Conservation (phyloP, 2,888 invertebrate species). For the Cerceris rybyensis region DNA sequence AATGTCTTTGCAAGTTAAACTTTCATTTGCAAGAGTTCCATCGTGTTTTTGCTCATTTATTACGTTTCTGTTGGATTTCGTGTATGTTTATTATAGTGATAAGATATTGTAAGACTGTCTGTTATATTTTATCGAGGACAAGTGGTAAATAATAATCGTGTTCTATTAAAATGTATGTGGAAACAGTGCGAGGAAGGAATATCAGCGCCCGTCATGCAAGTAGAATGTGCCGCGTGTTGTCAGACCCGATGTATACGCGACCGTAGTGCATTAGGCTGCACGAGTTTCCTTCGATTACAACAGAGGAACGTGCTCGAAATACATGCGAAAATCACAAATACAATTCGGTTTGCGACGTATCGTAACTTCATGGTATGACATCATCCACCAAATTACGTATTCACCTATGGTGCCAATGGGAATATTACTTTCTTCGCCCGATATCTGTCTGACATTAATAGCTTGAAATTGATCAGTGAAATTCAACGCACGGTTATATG, state of each 20-base stretch:
- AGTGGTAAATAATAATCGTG: conserved; percentile 14
- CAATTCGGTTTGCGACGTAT: conserved; percentile 38
- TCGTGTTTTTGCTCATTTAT: not conserved
- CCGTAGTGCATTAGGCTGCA: conserved; percentile 38
- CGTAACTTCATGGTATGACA: conserved; percentile 46
- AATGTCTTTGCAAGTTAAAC: no score
- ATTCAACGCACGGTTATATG: not conserved
- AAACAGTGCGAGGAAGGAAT: conserved; percentile 37
- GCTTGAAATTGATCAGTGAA: not conserved
- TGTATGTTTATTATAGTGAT: not conserved
- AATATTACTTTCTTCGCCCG: not conserved
- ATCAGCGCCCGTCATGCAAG: conserved; percentile 71
- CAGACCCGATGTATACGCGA: conserved; percentile 58
- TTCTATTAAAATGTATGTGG: conserved; percentile 29
- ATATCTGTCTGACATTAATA: not conserved
- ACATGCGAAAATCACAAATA: conserved; percentile 52
- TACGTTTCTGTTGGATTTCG: not conserved
- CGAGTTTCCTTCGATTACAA: conserved; percentile 53
- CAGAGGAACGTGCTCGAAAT: conserved; percentile 59
- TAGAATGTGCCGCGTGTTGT: conserved; percentile 71
- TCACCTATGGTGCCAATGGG: not conserved
- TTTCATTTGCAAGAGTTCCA: no score
- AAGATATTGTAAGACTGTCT: no score
- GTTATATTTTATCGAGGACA: not conserved
- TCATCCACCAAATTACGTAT: conserved; percentile 23